Evolutionary conservation across 2,113 vertebrate genomes (phyloP).

Genomic region (Notechis scutatus): DNA sequence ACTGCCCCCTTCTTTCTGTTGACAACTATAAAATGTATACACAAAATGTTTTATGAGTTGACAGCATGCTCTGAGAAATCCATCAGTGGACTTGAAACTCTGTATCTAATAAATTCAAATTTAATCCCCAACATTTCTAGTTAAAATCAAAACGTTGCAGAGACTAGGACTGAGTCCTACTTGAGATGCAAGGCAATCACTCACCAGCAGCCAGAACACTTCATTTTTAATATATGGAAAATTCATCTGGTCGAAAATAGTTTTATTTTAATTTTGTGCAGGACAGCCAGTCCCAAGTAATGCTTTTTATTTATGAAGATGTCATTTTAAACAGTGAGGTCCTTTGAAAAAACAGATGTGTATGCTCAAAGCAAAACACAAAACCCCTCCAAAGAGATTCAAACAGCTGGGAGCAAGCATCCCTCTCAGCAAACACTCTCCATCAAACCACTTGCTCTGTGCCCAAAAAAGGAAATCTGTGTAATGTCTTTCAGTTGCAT

Average conservation of each 20-base stretch:
- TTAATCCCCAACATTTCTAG: background rate
- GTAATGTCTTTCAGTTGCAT: slow-evolving; percentile 8
- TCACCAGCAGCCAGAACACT: background rate
- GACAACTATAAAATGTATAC: too few species aligned
- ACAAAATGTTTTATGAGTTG: too few species aligned
- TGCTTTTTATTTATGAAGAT: background rate
- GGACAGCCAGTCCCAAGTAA: background rate
- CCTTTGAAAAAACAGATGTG: background rate
- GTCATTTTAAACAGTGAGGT: background rate
- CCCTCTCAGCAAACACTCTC: background rate
- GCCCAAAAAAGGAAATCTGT: slow-evolving; percentile 35
- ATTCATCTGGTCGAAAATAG: background rate
- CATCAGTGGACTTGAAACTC: background rate
- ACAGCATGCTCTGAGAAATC: background rate
- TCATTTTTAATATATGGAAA: background rate
- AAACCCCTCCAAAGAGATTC: slow-evolving; percentile 3
- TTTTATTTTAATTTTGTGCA: slow-evolving; percentile 2
- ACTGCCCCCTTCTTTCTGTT: too few species aligned
- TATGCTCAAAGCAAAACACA: background rate
- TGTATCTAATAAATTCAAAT: background rate
- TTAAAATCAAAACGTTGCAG: background rate
- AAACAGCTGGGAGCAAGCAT: background rate
- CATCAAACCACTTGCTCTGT: slow-evolving; percentile 3
- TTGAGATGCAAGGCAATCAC: background rate
- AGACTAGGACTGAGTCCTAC: background rate